Conservation (phyloP, 2,888 invertebrate genomes). For the Plagodis dolabraria region DNA sequence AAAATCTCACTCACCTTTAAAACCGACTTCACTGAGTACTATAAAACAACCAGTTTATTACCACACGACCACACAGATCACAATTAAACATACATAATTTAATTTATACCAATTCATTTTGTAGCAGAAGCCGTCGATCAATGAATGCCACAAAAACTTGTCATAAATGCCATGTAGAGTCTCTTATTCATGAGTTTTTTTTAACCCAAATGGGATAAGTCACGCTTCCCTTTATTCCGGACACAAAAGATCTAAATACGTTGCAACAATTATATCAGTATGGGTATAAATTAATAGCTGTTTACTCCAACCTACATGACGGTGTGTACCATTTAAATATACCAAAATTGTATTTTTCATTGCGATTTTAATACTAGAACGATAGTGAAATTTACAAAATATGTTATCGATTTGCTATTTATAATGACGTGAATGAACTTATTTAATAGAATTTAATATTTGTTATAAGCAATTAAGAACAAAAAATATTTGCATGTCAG, state of each 20-base stretch:
- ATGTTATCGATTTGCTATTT: no score
- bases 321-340: no score
- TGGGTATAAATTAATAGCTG: not conserved
- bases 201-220: constrained; percentile 66
- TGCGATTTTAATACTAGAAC: no score
- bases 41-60: constrained; percentile 7
- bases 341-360: no score
- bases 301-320: not conserved
- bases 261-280: constrained; percentile 27
- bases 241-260: constrained; percentile 79
- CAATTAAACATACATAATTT: constrained; percentile 39
- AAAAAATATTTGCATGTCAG: no score
- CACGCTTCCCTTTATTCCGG: constrained; percentile 72
- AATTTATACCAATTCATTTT: constrained; percentile 44
- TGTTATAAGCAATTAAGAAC: no score
- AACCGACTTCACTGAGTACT: not conserved
- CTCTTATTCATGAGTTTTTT: constrained; percentile 59
- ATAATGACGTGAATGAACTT: no score
- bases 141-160: constrained; percentile 44
- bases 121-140: constrained; percentile 43
- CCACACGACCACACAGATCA: constrained; percentile 45
- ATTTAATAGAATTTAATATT: no score
- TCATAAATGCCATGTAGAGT: constrained; percentile 64
- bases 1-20: not conserved
- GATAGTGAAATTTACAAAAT: no score